Percentiles rank a stretch among this genome's conserved stretches.
These are phyloP conservation scores for Zapus hudsonius DNA, from an alignment of 2,113 vertebrate species.

Conservation along the genomic window DNA sequence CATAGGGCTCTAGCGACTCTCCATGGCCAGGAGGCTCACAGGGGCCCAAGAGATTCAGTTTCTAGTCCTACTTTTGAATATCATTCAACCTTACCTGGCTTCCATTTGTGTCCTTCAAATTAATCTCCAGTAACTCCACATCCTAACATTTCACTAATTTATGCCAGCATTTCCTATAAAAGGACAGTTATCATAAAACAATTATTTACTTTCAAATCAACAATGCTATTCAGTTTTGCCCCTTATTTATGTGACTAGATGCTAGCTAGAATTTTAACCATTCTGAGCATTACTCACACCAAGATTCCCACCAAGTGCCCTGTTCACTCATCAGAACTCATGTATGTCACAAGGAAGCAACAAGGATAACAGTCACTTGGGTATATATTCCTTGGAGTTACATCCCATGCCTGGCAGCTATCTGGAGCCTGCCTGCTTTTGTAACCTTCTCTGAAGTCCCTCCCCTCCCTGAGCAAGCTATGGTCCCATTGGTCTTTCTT, in stretches of 20 bases:
- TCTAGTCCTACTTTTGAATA: not conserved
- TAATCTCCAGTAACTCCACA: not conserved
- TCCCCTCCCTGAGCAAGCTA: not conserved
- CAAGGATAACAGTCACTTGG: not conserved
- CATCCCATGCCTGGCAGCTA: not conserved
- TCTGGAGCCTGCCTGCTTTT: not conserved
- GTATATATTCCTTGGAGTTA: not conserved
- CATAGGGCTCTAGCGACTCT: not conserved
- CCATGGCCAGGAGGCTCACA: not conserved
- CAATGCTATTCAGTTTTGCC: not conserved
- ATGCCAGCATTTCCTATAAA: not conserved
- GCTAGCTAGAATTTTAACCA: not conserved
- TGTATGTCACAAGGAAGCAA: not conserved
- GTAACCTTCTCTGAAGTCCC: not conserved
- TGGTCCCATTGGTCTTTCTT: not conserved
- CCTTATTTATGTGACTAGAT: not conserved
- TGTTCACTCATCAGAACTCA: not conserved
- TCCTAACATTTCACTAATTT: not conserved
- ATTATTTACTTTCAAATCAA: not conserved
- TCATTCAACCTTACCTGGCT: not conserved
- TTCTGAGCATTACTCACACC: not conserved
- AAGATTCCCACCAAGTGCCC: accelerated
- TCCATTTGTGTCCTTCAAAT: not conserved
- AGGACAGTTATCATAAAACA: not conserved
- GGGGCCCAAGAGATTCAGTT: not conserved